Percentiles rank a stretch among this genome's conserved stretches.
These are phyloP conservation scores for Malthinus seriepunctatus DNA, from an alignment of 2,888 invertebrate species.

Conservation along the genomic window DNA sequence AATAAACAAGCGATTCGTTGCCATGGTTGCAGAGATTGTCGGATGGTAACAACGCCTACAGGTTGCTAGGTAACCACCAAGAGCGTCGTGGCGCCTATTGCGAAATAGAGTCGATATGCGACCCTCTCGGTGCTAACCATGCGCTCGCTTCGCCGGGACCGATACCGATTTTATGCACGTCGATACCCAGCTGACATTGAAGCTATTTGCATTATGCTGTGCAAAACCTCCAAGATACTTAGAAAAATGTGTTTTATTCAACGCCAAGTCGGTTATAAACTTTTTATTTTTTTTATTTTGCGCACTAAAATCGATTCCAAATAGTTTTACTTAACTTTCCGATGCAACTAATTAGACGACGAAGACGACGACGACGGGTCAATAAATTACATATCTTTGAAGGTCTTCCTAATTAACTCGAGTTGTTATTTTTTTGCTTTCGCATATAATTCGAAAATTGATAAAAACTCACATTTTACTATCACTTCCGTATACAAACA, in stretches of 20 bases:
- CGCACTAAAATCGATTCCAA: too few species aligned
- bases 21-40: conserved; percentile 48
- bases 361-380: too few species aligned
- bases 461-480: too few species aligned
- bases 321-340: too few species aligned
- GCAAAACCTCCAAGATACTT: conserved; percentile 12
- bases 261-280: too few species aligned
- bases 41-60: conserved; percentile 43
- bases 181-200: conserved; percentile 35
- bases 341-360: too few species aligned
- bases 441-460: too few species aligned
- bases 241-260: background rate
- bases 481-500: too few species aligned
- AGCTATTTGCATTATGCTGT: conserved; percentile 34
- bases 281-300: too few species aligned
- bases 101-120: conserved; percentile 43
- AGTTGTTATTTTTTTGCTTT: too few species aligned
- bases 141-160: conserved; percentile 35
- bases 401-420: too few species aligned
- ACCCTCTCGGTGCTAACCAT: conserved; percentile 52
- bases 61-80: conserved; percentile 45
- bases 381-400: too few species aligned
- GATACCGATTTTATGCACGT: conserved; percentile 34
- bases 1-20: conserved; percentile 44
- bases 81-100: conserved; percentile 49